Evolutionary conservation across 2,888 invertebrate species (phyloP), one percentile per base, ranked within the genome.

Genomic region (Colletes collaris): DNA sequence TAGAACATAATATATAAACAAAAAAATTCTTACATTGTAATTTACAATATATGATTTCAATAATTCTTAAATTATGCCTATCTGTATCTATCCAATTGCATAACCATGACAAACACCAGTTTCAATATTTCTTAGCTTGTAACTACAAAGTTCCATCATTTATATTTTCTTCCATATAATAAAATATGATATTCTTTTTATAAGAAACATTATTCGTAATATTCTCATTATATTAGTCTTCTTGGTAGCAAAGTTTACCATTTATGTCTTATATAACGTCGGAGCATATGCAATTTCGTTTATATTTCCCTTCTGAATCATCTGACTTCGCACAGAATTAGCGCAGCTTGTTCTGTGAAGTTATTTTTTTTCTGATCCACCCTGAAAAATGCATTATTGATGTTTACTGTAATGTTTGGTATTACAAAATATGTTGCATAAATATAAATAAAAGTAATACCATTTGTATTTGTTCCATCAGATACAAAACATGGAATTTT

Each of bases 351-450:
- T 89, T 90, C 84, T 87, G 91, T 74, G 88, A 86, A 87, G 94
- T 95, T 95, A 95, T 94, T 94, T 94, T 90, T 94, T 94, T 93
- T 93, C 94, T 89, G 94, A 93, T 87, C 93, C 94, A 91, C 94
- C 93, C 95, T 95, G 94, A 70, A 92, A 78, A 88, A 79, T 70
- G 80, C 59, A 78, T 79, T 58, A 79, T 60, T 72, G 0, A 74
- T 56, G 58, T 79, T 76, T 64, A 81, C 46, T 64, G 35, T 8
- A 13, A 49, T 7, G 7, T 40, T 10, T n/a, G 7, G 16, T 8
- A 11, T 49, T 35, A 37, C 35, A 62, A 46, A 55, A 27, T 7
- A 44, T 55, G 55, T 50, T 69, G 16, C 13, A 19, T 53, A 55
- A 52, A 52, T 3, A 56, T 27, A 66, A 53, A 64, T 59, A 35